Evolutionary conservation across 2,888 invertebrate species (phyloP).

Genomic region (Brachyopa scutellaris): DNA sequence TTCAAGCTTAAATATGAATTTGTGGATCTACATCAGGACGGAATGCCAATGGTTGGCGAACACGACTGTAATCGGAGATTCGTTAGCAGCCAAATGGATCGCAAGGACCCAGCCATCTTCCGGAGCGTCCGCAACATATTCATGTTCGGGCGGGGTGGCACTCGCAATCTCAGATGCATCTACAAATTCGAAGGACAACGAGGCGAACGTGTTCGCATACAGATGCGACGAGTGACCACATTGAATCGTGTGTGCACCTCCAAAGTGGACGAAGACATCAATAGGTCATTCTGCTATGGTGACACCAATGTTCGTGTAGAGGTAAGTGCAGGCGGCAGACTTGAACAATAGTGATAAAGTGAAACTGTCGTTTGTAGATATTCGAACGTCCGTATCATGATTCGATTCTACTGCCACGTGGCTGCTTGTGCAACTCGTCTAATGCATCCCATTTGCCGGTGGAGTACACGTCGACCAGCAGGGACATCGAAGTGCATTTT

Average conservation of each 20-base stretch:
- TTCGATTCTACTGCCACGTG: conserved; percentile 88
- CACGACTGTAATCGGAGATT: conserved; percentile 89
- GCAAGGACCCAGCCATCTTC: conserved; percentile 87
- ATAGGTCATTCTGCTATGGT: conserved; percentile 88
- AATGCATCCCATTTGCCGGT: conserved; percentile 84
- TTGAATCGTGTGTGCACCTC: conserved; percentile 83
- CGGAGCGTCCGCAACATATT: conserved; percentile 92
- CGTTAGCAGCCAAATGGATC: conserved; percentile 84
- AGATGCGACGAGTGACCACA: conserved; percentile 88
- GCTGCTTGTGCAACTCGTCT: conserved; percentile 90
- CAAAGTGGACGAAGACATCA: conserved; percentile 84
- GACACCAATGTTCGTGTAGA: conserved; percentile 87
- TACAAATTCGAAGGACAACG: conserved; percentile 94
- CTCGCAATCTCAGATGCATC: conserved; percentile 92
- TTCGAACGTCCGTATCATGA: conserved; percentile 90
- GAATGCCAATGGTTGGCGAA: conserved; percentile 88
- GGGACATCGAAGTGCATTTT: conserved; percentile 91
- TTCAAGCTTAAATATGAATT: conserved; percentile 94
- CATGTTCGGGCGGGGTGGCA: conserved; percentile 92
- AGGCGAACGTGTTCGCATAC: conserved; percentile 90
- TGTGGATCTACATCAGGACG: conserved; percentile 93
- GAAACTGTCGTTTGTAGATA: conserved; percentile 80
- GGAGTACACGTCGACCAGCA: conserved; percentile 89
- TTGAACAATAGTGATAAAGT: not conserved
- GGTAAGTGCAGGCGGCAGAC: conserved; percentile 72